phyloP scores from a whole-genome alignment of 2,888 invertebrate species.

The Dexiosoma caninum region DNA sequence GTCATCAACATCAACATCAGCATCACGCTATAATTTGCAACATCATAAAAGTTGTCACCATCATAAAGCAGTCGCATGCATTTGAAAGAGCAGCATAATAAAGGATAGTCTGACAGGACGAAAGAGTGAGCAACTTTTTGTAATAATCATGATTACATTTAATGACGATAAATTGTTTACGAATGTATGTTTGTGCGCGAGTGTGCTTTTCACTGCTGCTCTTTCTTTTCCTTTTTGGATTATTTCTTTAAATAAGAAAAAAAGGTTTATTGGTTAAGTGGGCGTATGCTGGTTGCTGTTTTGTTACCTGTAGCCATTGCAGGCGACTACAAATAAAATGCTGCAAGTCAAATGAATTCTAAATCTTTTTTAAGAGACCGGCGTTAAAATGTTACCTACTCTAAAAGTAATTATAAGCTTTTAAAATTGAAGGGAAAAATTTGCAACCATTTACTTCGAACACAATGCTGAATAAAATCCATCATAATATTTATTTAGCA shows the following conservation, averaged over 20 bases:
- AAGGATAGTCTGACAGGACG: not conserved
- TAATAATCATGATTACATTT: conserved; percentile 51
- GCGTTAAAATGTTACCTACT: no score
- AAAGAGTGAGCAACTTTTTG: conserved; percentile 9
- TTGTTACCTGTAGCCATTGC: conserved; percentile 29
- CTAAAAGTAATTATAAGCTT: no score
- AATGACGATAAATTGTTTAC: conserved; percentile 50
- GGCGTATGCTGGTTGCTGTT: not conserved
- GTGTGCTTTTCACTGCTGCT: conserved; percentile 16
- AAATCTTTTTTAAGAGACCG: no score
- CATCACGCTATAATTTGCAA: conserved; percentile 55
- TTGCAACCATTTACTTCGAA: not conserved
- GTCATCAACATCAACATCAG: conserved; percentile 15
- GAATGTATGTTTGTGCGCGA: not conserved
- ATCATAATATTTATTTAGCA: conserved; percentile 28
- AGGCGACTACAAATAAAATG: not conserved
- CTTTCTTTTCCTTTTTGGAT: not conserved
- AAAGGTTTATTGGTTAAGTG: conserved; percentile 24
- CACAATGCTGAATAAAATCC: conserved; percentile 1
- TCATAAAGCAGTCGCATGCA: conserved; percentile 37
- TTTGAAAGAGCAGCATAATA: not conserved
- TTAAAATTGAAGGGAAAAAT: no score
- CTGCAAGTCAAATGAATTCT: not conserved
- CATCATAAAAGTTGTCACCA: conserved; percentile 62
- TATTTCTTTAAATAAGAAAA: not conserved